Evolutionary conservation across 2,888 invertebrate genomes (phyloP).

Genomic region (Aphodius granarius): DNA sequence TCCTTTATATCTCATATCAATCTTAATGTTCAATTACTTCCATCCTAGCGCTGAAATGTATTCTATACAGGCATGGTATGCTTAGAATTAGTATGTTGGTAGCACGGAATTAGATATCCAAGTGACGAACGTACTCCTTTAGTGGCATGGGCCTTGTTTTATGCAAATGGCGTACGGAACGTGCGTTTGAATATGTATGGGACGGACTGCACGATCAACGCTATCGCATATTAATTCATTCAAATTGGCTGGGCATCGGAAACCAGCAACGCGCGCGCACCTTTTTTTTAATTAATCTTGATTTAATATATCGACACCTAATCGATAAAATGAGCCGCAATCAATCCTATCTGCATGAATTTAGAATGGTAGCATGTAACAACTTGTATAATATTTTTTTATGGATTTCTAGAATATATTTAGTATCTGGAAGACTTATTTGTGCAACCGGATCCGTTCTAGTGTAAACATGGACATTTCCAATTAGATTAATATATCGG

Average conservation of each 20-base stretch:
- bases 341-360: constrained; percentile 19
- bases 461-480: not conserved
- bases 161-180: constrained; percentile 43
- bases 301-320: constrained; percentile 42
- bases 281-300: constrained; percentile 42
- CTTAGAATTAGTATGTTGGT: constrained; percentile 6
- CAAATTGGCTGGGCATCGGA: constrained; percentile 40
- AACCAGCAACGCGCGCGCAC: constrained; percentile 8
- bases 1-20: too few species aligned
- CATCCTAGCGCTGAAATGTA: too few species aligned
- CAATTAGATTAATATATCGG: constrained; percentile 30
- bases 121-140: constrained; percentile 21
- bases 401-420: too few species aligned
- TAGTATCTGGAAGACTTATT: too few species aligned
- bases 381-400: too few species aligned
- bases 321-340: constrained; percentile 14
- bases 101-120: constrained; percentile 1
- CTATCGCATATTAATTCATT: constrained; percentile 41
- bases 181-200: constrained; percentile 46
- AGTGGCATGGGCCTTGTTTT: constrained; percentile 38
- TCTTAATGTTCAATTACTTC: too few species aligned
- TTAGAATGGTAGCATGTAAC: not conserved
- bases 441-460: constrained; percentile 29
- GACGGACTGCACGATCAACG: constrained; percentile 37
- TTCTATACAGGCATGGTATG: too few species aligned